Base-by-base conservation (phyloP, 1,140 invertebrate species). In the Leucophenga varia region DNA sequence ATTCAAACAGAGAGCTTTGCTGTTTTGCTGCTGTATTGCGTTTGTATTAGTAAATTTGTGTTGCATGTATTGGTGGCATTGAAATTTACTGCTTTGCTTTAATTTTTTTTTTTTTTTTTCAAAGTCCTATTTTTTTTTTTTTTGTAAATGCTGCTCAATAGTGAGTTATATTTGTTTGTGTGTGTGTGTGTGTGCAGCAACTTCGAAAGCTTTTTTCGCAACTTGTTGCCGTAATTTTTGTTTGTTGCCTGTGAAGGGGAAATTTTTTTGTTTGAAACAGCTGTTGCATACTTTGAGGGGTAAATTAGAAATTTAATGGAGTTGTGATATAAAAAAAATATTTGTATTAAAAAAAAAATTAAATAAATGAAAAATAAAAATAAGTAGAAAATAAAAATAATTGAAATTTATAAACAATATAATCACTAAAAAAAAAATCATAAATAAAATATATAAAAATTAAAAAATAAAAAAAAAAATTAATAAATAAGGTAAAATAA, bases 121-220 rank as follows among this genome's bases (percentile, higher is more conserved):
- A 25, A 25, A 10, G n/a, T 38, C 17, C 16, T 13, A 7, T 16
- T 21, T 35, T 30, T 13, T 16, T 46, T 49, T 36, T 49, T 34
- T 56, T 49, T 37, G 43, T 47, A n/a, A n/a, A n/a, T n/a, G n/a
- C n/a, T n/a, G n/a, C n/a, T n/a, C n/a, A n/a, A n/a, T n/a, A n/a
- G n/a, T n/a, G n/a, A n/a, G n/a, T n/a, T n/a, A n/a, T n/a, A 7
- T 37, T 8, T 16, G 16, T 7, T 13, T 17, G 18, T 37, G 32
- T 14, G 32, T 34, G 32, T 37, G 35, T 37, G 35, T 17, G 35
- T 17, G 17, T 16, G 13, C 18, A 17, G 18, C n/a, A 61, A 61
- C 42, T 59, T 59, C 64, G 63, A 67, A 67, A 67, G 63, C 63
- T 67, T 67, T n/a, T 67, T 67, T 67, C 63, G 53, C 64, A 67